Evolutionary conservation across 2,888 invertebrate species (phyloP).

Genomic region (Cantharis rustica): DNA sequence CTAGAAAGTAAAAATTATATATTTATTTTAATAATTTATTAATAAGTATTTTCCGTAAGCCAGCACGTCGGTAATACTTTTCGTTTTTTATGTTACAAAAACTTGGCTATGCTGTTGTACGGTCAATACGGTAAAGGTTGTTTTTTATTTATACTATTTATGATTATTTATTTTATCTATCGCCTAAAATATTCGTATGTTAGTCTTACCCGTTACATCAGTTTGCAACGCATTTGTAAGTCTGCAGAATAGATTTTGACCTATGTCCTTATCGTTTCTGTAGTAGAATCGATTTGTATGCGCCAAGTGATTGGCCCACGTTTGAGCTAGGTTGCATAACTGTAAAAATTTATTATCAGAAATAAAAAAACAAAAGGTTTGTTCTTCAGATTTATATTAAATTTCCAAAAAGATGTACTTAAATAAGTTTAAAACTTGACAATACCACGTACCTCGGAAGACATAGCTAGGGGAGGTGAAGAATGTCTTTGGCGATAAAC

Average conservation of each 20-base stretch:
- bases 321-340: conserved; percentile 81
- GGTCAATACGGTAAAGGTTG: neutral
- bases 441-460: conserved; percentile 66
- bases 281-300: conserved; percentile 80
- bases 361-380: neutral
- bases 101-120: neutral
- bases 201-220: conserved; percentile 66
- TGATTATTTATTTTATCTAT: neutral
- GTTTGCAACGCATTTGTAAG: conserved; percentile 69
- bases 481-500: conserved; percentile 78
- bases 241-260: conserved; percentile 79
- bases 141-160: neutral
- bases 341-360: conserved; percentile 52
- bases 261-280: conserved; percentile 76
- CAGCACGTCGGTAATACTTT: neutral
- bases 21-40: conserved; percentile 8
- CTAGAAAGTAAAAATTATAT: conserved; percentile 52
- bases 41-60: neutral
- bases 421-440: too few relatives aligned
- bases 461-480: conserved; percentile 74
- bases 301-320: conserved; percentile 87
- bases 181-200: neutral
- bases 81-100: neutral
- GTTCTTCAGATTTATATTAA: neutral
- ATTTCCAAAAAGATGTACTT: too few relatives aligned